Evolutionary conservation across 2,797 vertebrate species (phyloP), one percentile per base, ranked within the genome.

Genomic region (Remorina albescens): DNA sequence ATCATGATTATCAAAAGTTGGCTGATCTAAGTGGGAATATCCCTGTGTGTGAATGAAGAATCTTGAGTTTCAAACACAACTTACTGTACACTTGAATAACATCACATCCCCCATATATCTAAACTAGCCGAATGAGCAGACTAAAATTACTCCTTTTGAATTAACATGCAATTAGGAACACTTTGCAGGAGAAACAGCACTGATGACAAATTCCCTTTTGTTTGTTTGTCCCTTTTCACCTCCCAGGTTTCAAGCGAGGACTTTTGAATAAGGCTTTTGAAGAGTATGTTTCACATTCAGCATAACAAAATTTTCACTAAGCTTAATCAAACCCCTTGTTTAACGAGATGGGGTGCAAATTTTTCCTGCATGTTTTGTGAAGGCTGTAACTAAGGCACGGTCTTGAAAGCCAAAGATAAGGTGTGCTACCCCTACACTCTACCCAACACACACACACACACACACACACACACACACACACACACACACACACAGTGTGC

Each of bases 301-400:
- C 55, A 30, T 55, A 68, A 81, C 61, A 84, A 84, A 88, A 90
- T 83, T 65, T 82, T 51, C 73, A 66, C 57, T 79, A 53, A 71
- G 83, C 81, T 83, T 86, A 92, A 89, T 94, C 86, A 92, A 63
- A 41, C 63, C 73, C 55, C 81, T 92, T 93, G 81, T 92, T 88
- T 86, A 80, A 66, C 0, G 12, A 60, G 66, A 75, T 65, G 39
- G 28, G 66, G 54, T 50, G 64, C 79, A 75, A 90, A 90, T 92
- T 86, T 83, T 87, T 76, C 55, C 81, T 56, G 32, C 61, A 25
- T 2, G 53, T 65, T 58, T 66, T 30, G 4, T 74, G 74, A 81
- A 77, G 80, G 69, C 56, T 83, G 61, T 64, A 87, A 65, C 71
- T 81, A 53, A 59, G 65, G 54, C 21, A 83, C 81, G 79, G 67